A percentile compares a stretch with the other conserved stretches of the same genome.
Evolutionary conservation across 1,140 invertebrate species (phyloP).

Genomic region (Octopus sinensis): DNA sequence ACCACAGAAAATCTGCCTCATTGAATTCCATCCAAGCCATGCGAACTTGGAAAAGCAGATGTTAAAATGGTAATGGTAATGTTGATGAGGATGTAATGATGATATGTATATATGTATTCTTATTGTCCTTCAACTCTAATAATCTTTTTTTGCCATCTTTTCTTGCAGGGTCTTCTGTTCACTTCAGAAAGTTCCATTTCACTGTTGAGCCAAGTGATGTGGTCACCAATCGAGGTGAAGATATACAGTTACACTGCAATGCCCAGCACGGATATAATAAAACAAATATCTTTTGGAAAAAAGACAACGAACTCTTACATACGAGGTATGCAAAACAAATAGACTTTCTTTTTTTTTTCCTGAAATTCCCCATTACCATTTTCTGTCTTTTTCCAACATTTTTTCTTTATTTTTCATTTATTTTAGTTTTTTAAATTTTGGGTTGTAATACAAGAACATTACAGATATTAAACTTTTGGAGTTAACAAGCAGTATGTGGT

Average conservation of each 20-base stretch:
- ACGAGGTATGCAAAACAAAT: background rate
- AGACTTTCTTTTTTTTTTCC: background rate
- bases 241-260: constrained; percentile 55
- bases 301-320: constrained; percentile 41
- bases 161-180: constrained; percentile 24
- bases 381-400: background rate
- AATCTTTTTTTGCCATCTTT: constrained; percentile 23
- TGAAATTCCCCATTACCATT: background rate
- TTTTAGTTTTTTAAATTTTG: no score
- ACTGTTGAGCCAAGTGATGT: constrained; percentile 54
- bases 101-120: background rate
- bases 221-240: constrained; percentile 48
- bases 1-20: background rate
- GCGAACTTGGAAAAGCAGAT: background rate
- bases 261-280: constrained; percentile 37
- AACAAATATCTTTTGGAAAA: constrained; percentile 55
- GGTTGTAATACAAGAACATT: no score
- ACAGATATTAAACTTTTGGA: no score
- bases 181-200: constrained; percentile 52
- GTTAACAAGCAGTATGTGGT: no score
- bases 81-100: background rate
- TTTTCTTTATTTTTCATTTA: no score
- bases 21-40: background rate
- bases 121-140: constrained; percentile 30
- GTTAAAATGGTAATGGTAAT: background rate